Percentiles rank a stretch among this genome's conserved stretches.
Evolutionary conservation across 1,140 invertebrate genomes (phyloP).

Genomic region (Ylistrum balloti): DNA sequence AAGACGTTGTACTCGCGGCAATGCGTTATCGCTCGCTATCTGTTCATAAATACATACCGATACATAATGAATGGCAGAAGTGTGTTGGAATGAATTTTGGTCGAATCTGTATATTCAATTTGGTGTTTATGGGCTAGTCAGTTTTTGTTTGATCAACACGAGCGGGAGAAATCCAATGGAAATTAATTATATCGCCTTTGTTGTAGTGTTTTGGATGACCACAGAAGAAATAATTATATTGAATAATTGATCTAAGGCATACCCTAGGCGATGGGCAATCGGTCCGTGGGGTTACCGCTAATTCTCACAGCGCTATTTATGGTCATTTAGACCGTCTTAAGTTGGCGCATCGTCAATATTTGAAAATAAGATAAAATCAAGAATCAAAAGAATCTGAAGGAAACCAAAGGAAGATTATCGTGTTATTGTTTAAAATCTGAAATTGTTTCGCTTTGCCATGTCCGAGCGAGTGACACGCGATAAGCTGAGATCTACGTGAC

Average conservation of each 20-base stretch:
- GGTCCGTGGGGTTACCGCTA: slow-evolving; percentile 9
- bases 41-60: slow-evolving; percentile 8
- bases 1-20: background rate
- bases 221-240: slow-evolving; percentile 36
- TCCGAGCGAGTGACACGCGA: background rate
- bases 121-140: slow-evolving; percentile 27
- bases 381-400: slow-evolving; percentile 27
- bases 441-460: slow-evolving; percentile 38
- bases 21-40: slow-evolving; percentile 32
- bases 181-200: slow-evolving; percentile 39
- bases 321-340: slow-evolving; percentile 30
- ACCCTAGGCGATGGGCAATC: background rate
- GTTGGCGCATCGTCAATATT: slow-evolving; percentile 37
- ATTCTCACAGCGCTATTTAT: slow-evolving; percentile 19
- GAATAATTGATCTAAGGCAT: slow-evolving; percentile 27
- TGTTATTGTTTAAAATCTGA: slow-evolving; percentile 36
- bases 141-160: slow-evolving; percentile 38
- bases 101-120: slow-evolving; percentile 40
- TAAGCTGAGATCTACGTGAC: background rate
- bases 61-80: background rate
- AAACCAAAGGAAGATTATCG: slow-evolving; percentile 39
- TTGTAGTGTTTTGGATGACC: slow-evolving; percentile 38
- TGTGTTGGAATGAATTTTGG: slow-evolving; percentile 25
- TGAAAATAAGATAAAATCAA: slow-evolving; percentile 36
- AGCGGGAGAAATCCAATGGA: slow-evolving; percentile 30